A percentile compares a stretch with the other conserved stretches of the same genome.
Conservation (phyloP, 2,113 vertebrate genomes). For the Callorhinus ursinus region DNA sequence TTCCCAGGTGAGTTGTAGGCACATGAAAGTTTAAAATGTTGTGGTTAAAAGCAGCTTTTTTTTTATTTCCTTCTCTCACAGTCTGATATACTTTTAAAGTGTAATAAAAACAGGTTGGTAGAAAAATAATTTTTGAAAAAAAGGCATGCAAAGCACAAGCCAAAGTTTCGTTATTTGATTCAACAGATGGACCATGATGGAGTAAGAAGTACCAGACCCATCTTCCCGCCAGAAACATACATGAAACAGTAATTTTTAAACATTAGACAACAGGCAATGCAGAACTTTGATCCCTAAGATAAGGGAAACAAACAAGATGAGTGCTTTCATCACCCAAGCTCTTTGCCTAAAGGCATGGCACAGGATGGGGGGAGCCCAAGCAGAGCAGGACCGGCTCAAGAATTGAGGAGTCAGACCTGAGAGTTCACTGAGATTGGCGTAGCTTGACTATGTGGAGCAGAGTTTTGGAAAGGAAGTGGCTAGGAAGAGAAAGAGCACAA, state of each 20-base stretch:
- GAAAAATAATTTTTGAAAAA: not conserved
- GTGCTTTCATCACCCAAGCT: not conserved
- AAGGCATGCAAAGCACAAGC: not conserved
- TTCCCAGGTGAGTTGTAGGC: not conserved
- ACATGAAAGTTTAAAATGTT: constrained; percentile 36
- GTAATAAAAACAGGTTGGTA: constrained; percentile 29
- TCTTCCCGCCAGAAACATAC: not conserved
- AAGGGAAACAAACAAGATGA: not conserved
- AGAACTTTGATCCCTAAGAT: not conserved
- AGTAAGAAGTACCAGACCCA: not conserved
- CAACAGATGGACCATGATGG: not conserved
- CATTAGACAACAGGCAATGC: not conserved
- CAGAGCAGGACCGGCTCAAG: not conserved
- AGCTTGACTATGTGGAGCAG: not conserved
- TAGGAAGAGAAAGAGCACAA: not conserved
- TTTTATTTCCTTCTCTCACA: constrained; percentile 34
- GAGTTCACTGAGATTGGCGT: not conserved
- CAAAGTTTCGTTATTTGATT: not conserved
- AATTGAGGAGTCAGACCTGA: not conserved
- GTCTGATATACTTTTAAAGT: not conserved
- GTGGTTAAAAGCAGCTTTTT: not conserved
- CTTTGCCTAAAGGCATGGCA: not conserved
- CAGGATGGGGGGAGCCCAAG: not conserved
- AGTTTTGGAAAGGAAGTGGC: not conserved
- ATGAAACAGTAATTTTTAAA: not conserved